Conservation (phyloP, 2,113 vertebrate species). For the Phalacrocorax carbo region DNA sequence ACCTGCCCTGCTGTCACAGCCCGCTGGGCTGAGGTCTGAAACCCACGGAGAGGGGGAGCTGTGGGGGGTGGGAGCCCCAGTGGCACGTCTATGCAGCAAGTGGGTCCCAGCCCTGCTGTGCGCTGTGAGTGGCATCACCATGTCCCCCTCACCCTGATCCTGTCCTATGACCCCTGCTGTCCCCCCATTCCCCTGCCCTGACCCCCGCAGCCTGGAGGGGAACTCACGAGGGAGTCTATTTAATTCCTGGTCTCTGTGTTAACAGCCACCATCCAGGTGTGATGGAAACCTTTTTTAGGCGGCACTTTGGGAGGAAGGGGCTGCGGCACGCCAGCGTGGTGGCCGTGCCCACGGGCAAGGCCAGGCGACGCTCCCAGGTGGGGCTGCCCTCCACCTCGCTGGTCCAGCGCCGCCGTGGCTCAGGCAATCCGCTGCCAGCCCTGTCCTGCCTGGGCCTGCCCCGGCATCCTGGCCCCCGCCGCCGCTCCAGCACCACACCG, state of each 20-base stretch:
- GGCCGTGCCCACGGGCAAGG: constrained; percentile 82
- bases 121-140: rapidly evolving
- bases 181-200: not conserved
- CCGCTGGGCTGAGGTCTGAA: not conserved
- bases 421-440: constrained; percentile 46
- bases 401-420: constrained; percentile 74
- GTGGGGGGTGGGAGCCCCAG: not conserved
- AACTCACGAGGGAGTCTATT: not conserved
- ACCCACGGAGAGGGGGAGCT: not conserved
- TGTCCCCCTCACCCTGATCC: not conserved
- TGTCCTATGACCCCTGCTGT: not conserved
- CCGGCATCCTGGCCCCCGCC: not conserved
- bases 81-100: not conserved
- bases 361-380: constrained; percentile 79
- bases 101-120: not conserved
- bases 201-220: not conserved
- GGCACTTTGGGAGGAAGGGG: constrained; percentile 78
- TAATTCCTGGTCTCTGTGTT: constrained; percentile 74
- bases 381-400: constrained; percentile 81
- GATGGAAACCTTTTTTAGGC: constrained; percentile 90
- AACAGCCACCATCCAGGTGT: constrained; percentile 67
- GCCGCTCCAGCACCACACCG: constrained; percentile 86
- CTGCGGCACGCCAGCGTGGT: constrained; percentile 16
- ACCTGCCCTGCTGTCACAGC: not conserved
- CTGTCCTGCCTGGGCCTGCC: constrained; percentile 49